Conservation (phyloP, 2,797 vertebrate genomes). For the Aeoliscus strigatus region DNA sequence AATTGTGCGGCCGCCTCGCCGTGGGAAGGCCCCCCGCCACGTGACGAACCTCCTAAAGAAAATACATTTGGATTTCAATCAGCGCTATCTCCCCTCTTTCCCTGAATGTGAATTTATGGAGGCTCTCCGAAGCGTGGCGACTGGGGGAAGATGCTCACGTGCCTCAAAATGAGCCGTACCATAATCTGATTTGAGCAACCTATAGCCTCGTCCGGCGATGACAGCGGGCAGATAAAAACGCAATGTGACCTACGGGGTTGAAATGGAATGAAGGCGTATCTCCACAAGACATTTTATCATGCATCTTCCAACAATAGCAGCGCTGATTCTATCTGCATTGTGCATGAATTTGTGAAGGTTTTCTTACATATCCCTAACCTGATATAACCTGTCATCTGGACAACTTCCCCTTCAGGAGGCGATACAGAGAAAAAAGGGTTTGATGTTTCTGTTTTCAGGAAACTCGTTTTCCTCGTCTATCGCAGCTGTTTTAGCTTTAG, state of each 20-base stretch:
- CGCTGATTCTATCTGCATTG: slow-evolving; percentile 35
- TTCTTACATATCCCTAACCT: slow-evolving; percentile 20
- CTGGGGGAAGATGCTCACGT: slow-evolving; percentile 25
- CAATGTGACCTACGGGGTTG: slow-evolving; percentile 44
- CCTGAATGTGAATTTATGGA: slow-evolving; percentile 36
- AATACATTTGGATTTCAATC: slow-evolving; percentile 41
- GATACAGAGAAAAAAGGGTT: slow-evolving; percentile 7
- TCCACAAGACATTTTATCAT: slow-evolving; percentile 31
- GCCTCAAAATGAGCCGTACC: slow-evolving; percentile 48
- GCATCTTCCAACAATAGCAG: slow-evolving; percentile 37
- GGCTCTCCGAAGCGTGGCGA: slow-evolving; percentile 36
- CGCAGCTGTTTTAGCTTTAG: slow-evolving; percentile 9
- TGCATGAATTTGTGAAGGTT: slow-evolving; percentile 8
- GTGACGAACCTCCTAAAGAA: slow-evolving; percentile 17
- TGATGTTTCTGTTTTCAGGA: slow-evolving; percentile 13
- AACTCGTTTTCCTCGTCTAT: background rate
- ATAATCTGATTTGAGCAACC: slow-evolving; percentile 58
- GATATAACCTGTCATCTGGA: slow-evolving; percentile 10
- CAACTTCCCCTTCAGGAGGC: slow-evolving; percentile 1
- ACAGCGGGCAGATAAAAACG: slow-evolving; percentile 53
- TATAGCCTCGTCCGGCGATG: slow-evolving; percentile 40
- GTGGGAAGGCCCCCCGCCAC: slow-evolving; percentile 18
- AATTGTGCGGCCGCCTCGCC: slow-evolving; percentile 21
- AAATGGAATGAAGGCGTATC: slow-evolving; percentile 36
- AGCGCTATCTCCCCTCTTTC: slow-evolving; percentile 14